phyloP scores from a whole-genome alignment of 1,140 invertebrate species.

The Trichoplusia ni region DNA sequence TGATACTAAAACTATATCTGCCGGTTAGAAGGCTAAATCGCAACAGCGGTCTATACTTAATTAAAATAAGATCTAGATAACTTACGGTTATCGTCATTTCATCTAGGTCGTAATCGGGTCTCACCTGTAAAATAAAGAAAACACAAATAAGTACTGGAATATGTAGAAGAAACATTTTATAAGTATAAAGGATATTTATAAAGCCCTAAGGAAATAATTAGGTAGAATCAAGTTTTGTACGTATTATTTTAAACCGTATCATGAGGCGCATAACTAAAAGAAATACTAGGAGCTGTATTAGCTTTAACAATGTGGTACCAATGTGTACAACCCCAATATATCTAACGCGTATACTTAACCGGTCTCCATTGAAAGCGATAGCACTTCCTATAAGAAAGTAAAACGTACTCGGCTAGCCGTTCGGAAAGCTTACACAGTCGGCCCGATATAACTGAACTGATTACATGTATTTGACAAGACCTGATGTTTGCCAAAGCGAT shows the following conservation, averaged over 20 bases:
- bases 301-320: background rate
- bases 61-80: too few species aligned
- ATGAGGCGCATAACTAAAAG: too few species aligned
- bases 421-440: slow-evolving; percentile 57
- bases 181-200: background rate
- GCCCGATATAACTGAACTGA: slow-evolving; percentile 30
- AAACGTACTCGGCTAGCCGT: slow-evolving; percentile 59
- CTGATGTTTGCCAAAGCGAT: slow-evolving; percentile 4
- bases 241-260: too few species aligned
- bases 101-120: slow-evolving; percentile 19
- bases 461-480: slow-evolving; percentile 11
- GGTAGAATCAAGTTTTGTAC: background rate
- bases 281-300: too few species aligned
- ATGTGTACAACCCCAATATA: slow-evolving; percentile 24
- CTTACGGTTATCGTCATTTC: slow-evolving; percentile 6
- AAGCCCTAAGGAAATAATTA: background rate
- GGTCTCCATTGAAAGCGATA: slow-evolving; percentile 78
- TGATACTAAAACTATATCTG: too few species aligned
- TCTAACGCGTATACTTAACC: slow-evolving; percentile 57
- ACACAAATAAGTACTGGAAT: background rate
- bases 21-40: too few species aligned
- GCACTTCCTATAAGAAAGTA: slow-evolving; percentile 80
- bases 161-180: too few species aligned
- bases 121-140: slow-evolving; percentile 19
- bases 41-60: too few species aligned